Percentiles rank a stretch among this genome's conserved stretches.
phyloP scores from a whole-genome alignment of 1,140 invertebrate species.

The Bursaphelenchus mucronatus region DNA sequence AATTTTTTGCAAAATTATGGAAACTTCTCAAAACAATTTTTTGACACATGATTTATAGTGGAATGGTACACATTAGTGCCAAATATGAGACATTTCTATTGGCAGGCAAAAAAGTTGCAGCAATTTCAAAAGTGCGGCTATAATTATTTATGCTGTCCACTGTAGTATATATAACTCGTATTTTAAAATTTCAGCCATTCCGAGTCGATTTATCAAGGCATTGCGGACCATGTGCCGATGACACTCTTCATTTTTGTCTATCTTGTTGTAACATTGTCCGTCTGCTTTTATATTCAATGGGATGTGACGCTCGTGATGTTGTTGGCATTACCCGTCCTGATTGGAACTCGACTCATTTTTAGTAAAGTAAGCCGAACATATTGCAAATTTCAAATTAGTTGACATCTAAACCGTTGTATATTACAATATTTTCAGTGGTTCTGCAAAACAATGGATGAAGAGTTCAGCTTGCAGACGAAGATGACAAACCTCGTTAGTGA shows the following conservation, averaged over 20 bases:
- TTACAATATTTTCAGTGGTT: conserved; percentile 53
- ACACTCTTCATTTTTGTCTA: conserved; percentile 51
- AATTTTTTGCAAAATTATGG: too few relatives aligned
- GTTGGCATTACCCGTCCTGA: conserved; percentile 46
- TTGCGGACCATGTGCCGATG: conserved; percentile 58
- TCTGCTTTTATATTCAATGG: conserved; percentile 60
- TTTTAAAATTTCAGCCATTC: conserved; percentile 46
- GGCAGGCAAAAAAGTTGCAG: too few relatives aligned
- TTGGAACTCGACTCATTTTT: conserved; percentile 52
- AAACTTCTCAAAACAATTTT: too few relatives aligned
- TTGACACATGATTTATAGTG: too few relatives aligned
- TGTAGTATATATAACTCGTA: too few relatives aligned
- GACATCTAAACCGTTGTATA: background rate
- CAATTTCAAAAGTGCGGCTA: too few relatives aligned
- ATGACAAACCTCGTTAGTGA: conserved; percentile 56
- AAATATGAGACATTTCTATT: too few relatives aligned
- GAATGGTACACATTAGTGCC: too few relatives aligned
- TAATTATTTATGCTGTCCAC: too few relatives aligned
- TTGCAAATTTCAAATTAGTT: background rate
- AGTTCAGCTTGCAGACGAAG: conserved; percentile 47
- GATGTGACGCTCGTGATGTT: conserved; percentile 58
- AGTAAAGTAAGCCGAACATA: conserved; percentile 46
- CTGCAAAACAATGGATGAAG: conserved; percentile 54
- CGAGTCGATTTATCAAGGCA: conserved; percentile 57
- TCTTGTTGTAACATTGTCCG: conserved; percentile 33